Percentiles rank a stretch among this genome's conserved stretches.
phyloP scores from a whole-genome alignment of 2,797 vertebrate species.

The Diceros bicornis region DNA sequence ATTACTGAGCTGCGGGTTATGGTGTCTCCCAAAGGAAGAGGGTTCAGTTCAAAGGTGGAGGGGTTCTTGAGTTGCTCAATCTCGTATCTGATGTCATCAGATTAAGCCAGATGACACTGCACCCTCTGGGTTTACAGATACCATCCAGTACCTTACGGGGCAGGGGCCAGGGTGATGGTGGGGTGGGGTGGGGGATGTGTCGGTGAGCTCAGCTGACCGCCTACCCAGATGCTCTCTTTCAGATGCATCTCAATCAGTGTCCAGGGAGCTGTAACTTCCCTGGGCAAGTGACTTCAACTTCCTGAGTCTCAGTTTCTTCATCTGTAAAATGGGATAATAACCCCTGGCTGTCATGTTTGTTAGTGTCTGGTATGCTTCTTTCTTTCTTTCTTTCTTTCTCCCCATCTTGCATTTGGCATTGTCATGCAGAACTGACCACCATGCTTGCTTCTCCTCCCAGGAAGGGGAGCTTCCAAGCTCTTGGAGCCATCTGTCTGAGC shows the following conservation, averaged over 20 bases:
- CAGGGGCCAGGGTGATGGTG: not conserved
- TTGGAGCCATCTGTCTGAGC: not conserved
- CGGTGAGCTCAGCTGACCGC: not conserved
- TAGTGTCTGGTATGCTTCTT: not conserved
- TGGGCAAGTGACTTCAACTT: slow-evolving; percentile 42
- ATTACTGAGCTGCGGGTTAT: not conserved
- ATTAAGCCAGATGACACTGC: not conserved
- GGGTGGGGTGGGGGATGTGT: not conserved
- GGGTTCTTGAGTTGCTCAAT: not conserved
- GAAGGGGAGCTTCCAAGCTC: not conserved
- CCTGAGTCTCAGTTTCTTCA: slow-evolving; percentile 13
- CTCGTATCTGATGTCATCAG: not conserved
- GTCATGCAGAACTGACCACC: not conserved
- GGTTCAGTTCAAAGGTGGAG: not conserved
- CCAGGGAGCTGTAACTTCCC: not conserved
- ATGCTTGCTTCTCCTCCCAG: not conserved
- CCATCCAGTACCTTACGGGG: not conserved
- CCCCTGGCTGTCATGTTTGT: not conserved
- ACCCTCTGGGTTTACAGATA: not conserved
- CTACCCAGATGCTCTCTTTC: not conserved
- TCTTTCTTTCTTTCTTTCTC: not conserved
- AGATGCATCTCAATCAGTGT: not conserved
- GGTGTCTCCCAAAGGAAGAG: not conserved
- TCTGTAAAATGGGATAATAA: not conserved
- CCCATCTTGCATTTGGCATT: not conserved